Evolutionary conservation across 2,113 vertebrate genomes (phyloP).

Genomic region (Pelecanus crispus): DNA sequence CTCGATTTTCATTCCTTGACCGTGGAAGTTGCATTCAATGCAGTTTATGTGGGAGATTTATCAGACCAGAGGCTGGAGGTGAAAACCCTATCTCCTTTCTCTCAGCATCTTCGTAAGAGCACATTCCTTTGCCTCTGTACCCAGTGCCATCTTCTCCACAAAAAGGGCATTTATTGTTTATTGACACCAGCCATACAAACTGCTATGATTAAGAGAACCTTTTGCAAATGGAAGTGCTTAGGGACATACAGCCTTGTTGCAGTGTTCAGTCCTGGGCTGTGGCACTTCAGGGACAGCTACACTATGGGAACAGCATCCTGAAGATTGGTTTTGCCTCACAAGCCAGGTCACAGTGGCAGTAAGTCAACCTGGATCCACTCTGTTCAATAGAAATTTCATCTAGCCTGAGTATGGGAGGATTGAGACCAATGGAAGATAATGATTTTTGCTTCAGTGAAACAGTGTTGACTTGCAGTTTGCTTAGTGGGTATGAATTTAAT

Average conservation of each 20-base stretch:
- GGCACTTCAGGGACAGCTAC: neutral
- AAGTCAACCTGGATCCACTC: neutral
- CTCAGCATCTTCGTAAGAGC: neutral
- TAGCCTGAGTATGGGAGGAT: neutral
- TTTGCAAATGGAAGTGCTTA: neutral
- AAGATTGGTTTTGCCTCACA: neutral
- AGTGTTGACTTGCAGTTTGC: neutral
- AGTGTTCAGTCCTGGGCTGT: neutral
- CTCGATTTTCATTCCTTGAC: neutral
- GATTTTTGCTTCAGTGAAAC: constrained; percentile 23
- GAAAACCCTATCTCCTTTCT: neutral
- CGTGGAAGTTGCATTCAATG: neutral
- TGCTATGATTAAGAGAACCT: accelerated
- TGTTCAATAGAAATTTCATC: neutral
- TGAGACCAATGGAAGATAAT: neutral
- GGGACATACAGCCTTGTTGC: neutral
- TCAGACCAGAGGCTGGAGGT: neutral
- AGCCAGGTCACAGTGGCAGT: neutral
- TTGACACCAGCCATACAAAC: accelerated
- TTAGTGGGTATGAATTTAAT: neutral
- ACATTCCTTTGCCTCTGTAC: neutral
- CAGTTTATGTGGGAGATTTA: neutral
- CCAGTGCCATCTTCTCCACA: neutral
- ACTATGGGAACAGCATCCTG: neutral
- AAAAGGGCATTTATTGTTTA: neutral